A percentile compares a stretch with the other conserved stretches of the same genome.
phyloP scores from a whole-genome alignment of 2,797 vertebrate species.

The Nyctibius grandis region DNA sequence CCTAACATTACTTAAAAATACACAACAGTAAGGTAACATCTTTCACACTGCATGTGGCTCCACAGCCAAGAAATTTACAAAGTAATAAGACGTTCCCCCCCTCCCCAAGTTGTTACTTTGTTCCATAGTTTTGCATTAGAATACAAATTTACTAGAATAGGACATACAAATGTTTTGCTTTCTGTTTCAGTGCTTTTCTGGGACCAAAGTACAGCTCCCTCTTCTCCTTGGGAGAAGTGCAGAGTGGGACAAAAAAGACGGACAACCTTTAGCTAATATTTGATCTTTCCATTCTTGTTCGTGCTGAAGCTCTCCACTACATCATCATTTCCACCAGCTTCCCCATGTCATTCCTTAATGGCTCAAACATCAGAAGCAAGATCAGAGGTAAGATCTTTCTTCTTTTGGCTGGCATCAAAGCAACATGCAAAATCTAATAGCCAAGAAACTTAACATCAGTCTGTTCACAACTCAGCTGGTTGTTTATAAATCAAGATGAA shows the following conservation, averaged over 20 bases:
- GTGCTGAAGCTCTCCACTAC: neutral
- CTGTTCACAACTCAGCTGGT: neutral
- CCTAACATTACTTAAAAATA: neutral
- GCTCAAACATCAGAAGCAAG: neutral
- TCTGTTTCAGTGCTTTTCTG: neutral
- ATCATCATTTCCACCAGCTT: neutral
- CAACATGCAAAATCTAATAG: neutral
- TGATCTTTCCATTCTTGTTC: neutral
- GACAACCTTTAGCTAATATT: neutral
- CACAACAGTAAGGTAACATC: neutral
- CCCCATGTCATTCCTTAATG: neutral
- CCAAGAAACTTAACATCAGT: neutral
- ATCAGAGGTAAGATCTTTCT: neutral
- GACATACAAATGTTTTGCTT: neutral
- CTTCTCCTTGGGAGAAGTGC: neutral
- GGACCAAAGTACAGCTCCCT: neutral
- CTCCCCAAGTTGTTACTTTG: neutral
- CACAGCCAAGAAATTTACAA: neutral
- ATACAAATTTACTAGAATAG: neutral
- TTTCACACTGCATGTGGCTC: neutral
- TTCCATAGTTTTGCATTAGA: neutral
- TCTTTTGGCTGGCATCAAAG: neutral
- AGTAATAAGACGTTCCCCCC: neutral
- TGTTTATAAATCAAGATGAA: slow-evolving; percentile 13
- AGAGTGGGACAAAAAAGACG: neutral